Evolutionary conservation across 2,888 invertebrate genomes (phyloP).

Genomic region (Anodontia alba): DNA sequence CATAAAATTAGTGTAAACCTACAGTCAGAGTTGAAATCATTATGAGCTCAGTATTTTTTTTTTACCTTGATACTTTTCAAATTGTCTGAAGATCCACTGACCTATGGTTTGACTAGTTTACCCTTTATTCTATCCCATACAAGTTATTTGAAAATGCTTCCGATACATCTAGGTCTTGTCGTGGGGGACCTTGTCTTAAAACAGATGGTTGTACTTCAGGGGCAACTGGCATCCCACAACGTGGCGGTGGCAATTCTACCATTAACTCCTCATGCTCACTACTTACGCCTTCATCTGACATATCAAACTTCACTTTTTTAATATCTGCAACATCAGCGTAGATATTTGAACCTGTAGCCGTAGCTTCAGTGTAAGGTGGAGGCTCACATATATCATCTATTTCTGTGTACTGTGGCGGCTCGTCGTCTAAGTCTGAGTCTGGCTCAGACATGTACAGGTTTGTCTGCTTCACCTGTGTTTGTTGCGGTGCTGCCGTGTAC

Average conservation of each 20-base stretch:
- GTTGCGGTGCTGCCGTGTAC: slow-evolving; percentile 43
- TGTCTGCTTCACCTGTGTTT: slow-evolving; percentile 37
- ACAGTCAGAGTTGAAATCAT: too few relatives aligned
- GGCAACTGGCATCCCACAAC: neutral
- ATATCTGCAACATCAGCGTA: slow-evolving; percentile 6
- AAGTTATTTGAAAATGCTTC: slow-evolving; percentile 4
- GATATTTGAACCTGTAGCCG: neutral
- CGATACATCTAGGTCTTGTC: neutral
- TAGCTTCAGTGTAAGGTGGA: neutral
- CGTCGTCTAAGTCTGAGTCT: neutral
- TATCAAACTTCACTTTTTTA: neutral
- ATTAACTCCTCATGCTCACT: neutral
- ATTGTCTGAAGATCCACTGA: too few relatives aligned
- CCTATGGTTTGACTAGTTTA: too few relatives aligned
- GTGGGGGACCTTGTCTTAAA: neutral
- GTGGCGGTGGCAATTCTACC: neutral
- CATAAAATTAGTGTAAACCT: too few relatives aligned
- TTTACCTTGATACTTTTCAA: too few relatives aligned
- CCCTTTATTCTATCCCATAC: slow-evolving; percentile 6
- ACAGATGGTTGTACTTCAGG: neutral
- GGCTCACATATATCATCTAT: neutral
- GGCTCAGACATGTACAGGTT: neutral
- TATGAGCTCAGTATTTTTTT: too few relatives aligned
- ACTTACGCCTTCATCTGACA: neutral
- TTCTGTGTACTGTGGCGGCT: neutral